phyloP scores from a whole-genome alignment of 2,888 invertebrate species.

The Portevinia maculata region DNA sequence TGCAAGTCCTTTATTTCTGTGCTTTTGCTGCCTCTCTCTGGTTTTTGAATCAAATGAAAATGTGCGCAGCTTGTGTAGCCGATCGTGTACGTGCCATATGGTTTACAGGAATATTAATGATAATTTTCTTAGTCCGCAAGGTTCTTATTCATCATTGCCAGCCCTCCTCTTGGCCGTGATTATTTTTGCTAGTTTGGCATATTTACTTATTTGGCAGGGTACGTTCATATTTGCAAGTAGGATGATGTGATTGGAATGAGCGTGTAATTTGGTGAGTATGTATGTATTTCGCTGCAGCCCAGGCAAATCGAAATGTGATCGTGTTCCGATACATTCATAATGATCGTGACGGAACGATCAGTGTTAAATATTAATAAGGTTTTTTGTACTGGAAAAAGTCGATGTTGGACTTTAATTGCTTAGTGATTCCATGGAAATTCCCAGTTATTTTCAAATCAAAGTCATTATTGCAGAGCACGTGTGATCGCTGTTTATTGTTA shows the following conservation, averaged over 20 bases:
- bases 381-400: slow-evolving; percentile 28
- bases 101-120: slow-evolving; percentile 38
- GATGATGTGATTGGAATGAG: slow-evolving; percentile 44
- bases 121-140: slow-evolving; percentile 8
- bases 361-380: slow-evolving; percentile 43
- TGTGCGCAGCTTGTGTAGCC: slow-evolving; percentile 28
- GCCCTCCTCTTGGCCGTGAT: slow-evolving; percentile 5
- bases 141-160: slow-evolving; percentile 11
- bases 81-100: slow-evolving; percentile 51
- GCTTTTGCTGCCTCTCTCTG: neutral
- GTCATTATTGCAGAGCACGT: slow-evolving; percentile 18
- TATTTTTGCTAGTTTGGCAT: slow-evolving; percentile 29
- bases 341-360: slow-evolving; percentile 34
- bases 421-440: slow-evolving; percentile 31
- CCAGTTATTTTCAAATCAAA: slow-evolving; percentile 22
- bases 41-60: slow-evolving; percentile 28
- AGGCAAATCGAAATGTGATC: slow-evolving; percentile 34
- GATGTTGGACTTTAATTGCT: slow-evolving; percentile 40
- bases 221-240: slow-evolving; percentile 31
- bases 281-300: slow-evolving; percentile 2
- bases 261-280: slow-evolving; percentile 1
- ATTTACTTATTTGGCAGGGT: slow-evolving; percentile 18
- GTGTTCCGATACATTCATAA: slow-evolving; percentile 49
- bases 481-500: slow-evolving; percentile 40
- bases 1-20: slow-evolving; percentile 25